phyloP scores from a whole-genome alignment of 2,888 invertebrate species.

The Minunthozetes semirufus region DNA sequence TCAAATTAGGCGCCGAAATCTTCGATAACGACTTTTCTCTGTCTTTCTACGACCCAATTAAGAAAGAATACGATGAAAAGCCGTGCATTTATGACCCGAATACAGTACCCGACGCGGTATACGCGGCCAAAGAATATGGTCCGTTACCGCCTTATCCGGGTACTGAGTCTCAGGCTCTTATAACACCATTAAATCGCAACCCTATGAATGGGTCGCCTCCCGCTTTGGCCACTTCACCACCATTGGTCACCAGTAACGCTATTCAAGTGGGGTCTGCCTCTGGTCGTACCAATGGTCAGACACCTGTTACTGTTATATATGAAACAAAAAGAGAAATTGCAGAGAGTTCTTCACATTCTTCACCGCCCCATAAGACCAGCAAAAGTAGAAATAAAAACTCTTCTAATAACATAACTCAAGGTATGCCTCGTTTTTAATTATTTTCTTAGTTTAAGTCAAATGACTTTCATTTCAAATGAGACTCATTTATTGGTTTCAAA shows the following conservation, averaged over 20 bases:
- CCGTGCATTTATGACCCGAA: constrained; percentile 10
- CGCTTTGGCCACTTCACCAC: constrained; percentile 5
- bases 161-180: constrained; percentile 12
- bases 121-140: constrained; percentile 18
- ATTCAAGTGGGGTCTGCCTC: not conserved
- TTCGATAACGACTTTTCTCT: constrained; percentile 15
- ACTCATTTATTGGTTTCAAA: too few relatives aligned
- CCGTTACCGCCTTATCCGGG: constrained; percentile 15
- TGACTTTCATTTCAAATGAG: not conserved
- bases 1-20: constrained; percentile 7
- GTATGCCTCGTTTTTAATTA: not conserved
- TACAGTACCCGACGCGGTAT: constrained; percentile 10
- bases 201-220: not conserved
- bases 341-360: constrained; percentile 47
- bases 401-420: not conserved
- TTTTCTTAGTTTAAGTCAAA: not conserved
- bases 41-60: constrained; percentile 18
- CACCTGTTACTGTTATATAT: constrained; percentile 16
- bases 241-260: constrained; percentile 7
- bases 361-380: constrained; percentile 51
- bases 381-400: constrained; percentile 17
- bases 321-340: constrained; percentile 33
- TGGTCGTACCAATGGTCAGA: constrained; percentile 1
- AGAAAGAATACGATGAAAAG: constrained; percentile 27
- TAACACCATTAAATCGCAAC: constrained; percentile 10